A percentile compares a stretch with the other conserved stretches of the same genome.
Conservation (phyloP, 2,113 vertebrate genomes). For the Rhinopomastus cyanomelas region DNA sequence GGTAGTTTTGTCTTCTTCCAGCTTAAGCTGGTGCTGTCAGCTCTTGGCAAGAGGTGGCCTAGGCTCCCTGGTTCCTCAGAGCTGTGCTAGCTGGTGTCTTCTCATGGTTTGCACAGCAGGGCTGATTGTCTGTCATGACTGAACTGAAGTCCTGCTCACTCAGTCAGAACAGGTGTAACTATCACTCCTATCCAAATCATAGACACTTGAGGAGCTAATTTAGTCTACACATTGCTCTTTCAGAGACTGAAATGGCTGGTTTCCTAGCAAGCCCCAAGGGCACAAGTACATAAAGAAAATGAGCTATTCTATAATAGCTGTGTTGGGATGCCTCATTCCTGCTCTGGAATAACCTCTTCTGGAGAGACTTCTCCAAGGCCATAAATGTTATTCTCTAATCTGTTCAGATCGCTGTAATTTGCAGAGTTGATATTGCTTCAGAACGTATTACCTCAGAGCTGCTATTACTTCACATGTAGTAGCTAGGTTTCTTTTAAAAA, state of each 20-base stretch:
- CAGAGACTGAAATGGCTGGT: not conserved
- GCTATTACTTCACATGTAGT: not conserved
- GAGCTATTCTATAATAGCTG: not conserved
- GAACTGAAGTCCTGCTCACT: not conserved
- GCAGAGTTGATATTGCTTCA: too few species aligned
- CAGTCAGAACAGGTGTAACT: too few species aligned
- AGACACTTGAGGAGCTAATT: not conserved
- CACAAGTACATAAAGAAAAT: not conserved
- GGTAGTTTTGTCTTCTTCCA: not conserved
- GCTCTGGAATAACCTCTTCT: not conserved
- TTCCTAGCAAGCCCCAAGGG: not conserved
- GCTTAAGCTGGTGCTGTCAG: not conserved
- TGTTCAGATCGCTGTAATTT: not conserved
- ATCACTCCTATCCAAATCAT: not conserved
- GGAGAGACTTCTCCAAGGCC: not conserved
- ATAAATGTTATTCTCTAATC: not conserved
- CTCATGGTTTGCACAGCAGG: accelerated
- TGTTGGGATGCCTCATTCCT: not conserved
- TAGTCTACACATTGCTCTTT: not conserved
- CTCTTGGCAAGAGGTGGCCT: not conserved
- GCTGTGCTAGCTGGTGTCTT: not conserved
- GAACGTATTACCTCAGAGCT: too few species aligned
- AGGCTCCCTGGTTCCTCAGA: not conserved
- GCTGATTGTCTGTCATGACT: not conserved
- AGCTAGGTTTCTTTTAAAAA: not conserved